A percentile compares a stretch with the other conserved stretches of the same genome.
Conservation (phyloP, 2,113 vertebrate species). For the Corydoras sp. region DNA sequence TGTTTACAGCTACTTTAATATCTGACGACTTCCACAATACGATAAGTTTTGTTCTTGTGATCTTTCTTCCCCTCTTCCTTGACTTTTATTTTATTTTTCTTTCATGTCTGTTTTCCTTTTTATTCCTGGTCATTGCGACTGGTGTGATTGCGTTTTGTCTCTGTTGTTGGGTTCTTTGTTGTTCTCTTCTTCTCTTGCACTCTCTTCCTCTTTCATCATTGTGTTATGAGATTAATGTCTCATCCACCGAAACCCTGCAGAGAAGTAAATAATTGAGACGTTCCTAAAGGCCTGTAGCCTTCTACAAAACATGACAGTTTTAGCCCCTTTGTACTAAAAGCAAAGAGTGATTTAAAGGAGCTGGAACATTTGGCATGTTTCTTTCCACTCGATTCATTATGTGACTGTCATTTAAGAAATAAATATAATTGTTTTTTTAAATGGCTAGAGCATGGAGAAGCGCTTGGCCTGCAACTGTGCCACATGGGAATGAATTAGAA, state of each 20-base stretch:
- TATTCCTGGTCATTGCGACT: no score
- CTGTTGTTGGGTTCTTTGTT: background rate
- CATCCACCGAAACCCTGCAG: conserved; percentile 14
- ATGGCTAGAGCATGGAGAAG: conserved; percentile 6
- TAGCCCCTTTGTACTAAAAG: conserved; percentile 22
- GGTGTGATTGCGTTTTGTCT: background rate
- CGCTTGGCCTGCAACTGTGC: conserved; percentile 4
- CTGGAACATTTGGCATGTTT: conserved; percentile 36
- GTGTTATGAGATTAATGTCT: conserved; percentile 33
- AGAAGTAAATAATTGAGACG: conserved; percentile 35
- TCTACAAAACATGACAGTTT: conserved; percentile 27
- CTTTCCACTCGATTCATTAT: conserved; percentile 43
- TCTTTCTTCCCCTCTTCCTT: no score
- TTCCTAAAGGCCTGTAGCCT: conserved; percentile 24
- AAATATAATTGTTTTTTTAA: conserved; percentile 40
- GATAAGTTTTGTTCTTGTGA: no score
- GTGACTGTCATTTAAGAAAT: conserved; percentile 43
- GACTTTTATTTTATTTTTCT: no score
- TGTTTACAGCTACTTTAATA: no score
- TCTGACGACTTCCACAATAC: no score
- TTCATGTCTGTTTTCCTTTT: no score
- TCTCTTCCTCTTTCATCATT: background rate
- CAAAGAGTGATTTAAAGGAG: conserved; percentile 45
- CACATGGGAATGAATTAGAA: conserved; percentile 8
- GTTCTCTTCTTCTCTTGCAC: background rate